A percentile compares a stretch with the other conserved stretches of the same genome.
Evolutionary conservation across 2,113 vertebrate genomes (phyloP).

Genomic region (Strix uralensis): DNA sequence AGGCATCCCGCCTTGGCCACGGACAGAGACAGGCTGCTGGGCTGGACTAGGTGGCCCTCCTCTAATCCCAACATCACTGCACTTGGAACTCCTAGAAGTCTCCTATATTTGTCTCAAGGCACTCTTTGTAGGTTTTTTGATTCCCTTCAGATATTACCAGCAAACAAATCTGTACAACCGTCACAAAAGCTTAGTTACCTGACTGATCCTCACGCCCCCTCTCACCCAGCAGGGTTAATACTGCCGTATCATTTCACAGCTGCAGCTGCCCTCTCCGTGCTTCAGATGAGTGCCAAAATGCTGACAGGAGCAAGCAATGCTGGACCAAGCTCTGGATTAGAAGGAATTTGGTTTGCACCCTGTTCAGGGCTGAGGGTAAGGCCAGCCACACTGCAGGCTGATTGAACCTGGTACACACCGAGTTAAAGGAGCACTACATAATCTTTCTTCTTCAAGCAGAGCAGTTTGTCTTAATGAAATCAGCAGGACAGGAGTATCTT

Average conservation of each 20-base stretch:
- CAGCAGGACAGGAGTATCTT: background rate
- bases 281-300: background rate
- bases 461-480: background rate
- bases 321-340: background rate
- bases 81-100: background rate
- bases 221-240: background rate
- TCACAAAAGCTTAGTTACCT: background rate
- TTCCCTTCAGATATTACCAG: background rate
- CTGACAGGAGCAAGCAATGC: background rate
- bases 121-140: background rate
- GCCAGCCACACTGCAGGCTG: background rate
- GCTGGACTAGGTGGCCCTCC: background rate
- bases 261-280: background rate
- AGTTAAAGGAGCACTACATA: background rate
- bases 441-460: background rate
- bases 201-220: too few species aligned
- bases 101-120: background rate
- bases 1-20: background rate
- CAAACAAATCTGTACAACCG: background rate
- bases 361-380: background rate
- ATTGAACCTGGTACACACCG: rapidly evolving
- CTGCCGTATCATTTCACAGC: background rate
- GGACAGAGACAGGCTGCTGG: background rate
- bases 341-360: background rate
- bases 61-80: background rate